Evolutionary conservation across 2,797 vertebrate genomes (phyloP), one percentile per base, ranked within the genome.

Genomic region (Hippocampus kuda): DNA sequence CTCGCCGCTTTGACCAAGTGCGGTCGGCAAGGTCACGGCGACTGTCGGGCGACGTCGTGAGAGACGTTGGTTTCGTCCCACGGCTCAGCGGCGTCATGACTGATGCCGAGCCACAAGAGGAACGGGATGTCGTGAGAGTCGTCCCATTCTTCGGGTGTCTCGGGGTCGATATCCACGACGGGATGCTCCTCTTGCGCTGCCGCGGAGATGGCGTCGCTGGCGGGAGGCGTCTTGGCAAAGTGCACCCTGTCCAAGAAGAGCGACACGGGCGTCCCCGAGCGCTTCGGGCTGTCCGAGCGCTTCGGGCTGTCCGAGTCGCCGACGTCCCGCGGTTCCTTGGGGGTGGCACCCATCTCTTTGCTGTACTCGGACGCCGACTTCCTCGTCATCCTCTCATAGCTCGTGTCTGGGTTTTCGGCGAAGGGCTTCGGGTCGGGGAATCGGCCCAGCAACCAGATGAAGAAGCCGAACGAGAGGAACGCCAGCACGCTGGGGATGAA

Each of bases 381-480:
- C 56, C 92, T 92, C 83, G 93, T 96, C 86, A 99, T 99, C 73
- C 94, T 92, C 73, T 96, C 95, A 1, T 98, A 99, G 0, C 90
- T 89, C 80, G 94, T 95, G 80, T 97, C 94, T 80, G 90, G 93
- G 81, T 92, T 97, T 79, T 98, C 94, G 57, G 93, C 90, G 77
- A 95, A 93, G 70, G 93, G 93, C 79, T 99, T 94, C 51, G 92
- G 94, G 85, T 96, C 94, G 88, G 98, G 88, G 88, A 98, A 99
- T 20, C 96, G 90, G 2, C 96, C 96, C 11, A 98, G 94, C 83
- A 95, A 87, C 93, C 94, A 98, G 73, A 98, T 89, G 81, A 99
- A 98, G 88, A 98, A 96, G 59, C 95, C 96, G 59, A 96, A 98
- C 77, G 96, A 91, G 72, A 92, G 88, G 46, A 99, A 98, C 20